Evolutionary conservation across 2,797 vertebrate genomes (phyloP).

Genomic region (Staurois parvus): DNA sequence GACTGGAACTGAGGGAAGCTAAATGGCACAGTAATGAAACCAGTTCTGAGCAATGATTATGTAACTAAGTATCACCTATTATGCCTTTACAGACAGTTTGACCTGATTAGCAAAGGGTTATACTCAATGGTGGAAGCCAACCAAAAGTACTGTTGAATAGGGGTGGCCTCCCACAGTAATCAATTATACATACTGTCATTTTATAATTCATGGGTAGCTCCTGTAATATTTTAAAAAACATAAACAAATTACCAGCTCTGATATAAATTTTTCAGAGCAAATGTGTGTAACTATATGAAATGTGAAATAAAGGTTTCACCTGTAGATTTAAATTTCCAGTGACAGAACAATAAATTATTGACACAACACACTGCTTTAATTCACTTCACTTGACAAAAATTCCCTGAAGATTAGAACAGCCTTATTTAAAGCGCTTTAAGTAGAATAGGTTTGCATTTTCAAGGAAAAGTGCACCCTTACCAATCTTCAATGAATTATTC

Average conservation of each 20-base stretch:
- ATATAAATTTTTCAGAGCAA: background rate
- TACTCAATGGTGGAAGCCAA: no score
- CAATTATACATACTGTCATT: no score
- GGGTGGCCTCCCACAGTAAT: no score
- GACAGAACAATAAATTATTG: conserved; percentile 20
- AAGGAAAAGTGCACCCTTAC: background rate
- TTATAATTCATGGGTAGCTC: no score
- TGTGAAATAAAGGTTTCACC: background rate
- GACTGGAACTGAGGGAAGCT: no score
- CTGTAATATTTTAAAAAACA: no score
- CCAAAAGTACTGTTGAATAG: no score
- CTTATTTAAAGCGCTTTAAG: conserved; percentile 22
- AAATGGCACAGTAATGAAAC: no score
- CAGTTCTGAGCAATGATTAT: no score
- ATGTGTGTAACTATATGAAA: background rate
- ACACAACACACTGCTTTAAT: conserved; percentile 4
- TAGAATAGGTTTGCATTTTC: conserved; percentile 20
- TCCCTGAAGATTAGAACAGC: background rate
- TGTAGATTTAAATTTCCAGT: background rate
- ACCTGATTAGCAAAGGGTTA: no score
- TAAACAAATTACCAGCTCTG: background rate
- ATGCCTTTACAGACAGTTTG: no score
- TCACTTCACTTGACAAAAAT: background rate
- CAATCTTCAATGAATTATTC: conserved; percentile 32
- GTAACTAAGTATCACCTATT: no score